Evolutionary conservation across 35 echinoderm and acorn worm genomes (phyloP), one percentile per base, ranked within the genome.

Genomic region (Stichopus chloronotus): DNA sequence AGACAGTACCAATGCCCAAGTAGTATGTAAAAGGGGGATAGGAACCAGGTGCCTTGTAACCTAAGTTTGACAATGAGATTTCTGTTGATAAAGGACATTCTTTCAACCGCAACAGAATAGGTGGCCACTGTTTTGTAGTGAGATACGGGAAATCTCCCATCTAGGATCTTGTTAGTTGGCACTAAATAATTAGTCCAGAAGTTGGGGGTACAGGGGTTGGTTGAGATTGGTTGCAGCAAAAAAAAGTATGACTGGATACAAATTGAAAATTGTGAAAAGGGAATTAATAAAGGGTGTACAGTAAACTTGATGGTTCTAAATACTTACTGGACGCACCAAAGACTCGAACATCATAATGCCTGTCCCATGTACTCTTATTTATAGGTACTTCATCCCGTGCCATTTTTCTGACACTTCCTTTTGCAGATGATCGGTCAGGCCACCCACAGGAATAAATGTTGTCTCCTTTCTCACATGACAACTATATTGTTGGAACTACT

Each of bases 401-500:
- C 77, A 79, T 25, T n/a, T 79, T 79, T 52, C 77, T 9, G 9
- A 79, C 77, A 43, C 30, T 43, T 79, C 77, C 77, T 8, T 79
- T 79, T 8, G 59, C 8, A 14, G 59, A 61, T 8, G 59, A 61
- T 9, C 43, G 77, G 43, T 79, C 43, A 25, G 77, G 77, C 81
- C 81, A 84, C 81, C 81, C 25, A 57, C 81, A 84, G 7, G 53
- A 55, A 84, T 6, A 52, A 9, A 55, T 53, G 43, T 84, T 55
- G 53, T 43, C 53, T 52, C 55, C 76, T 20, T 78, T 78, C n/a
- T 20, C 76, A 78, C 7, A 16, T 10, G 76, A 78, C 81, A 84
- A 52, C 81, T 9, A 84, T 25, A 43, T 52, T 7, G 81, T 84
- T 20, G 81, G 55, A 53, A 84, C 81, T 10, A 84, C 81, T 52